These are phyloP conservation scores for Coryphaenoides rupestris DNA, from an alignment of 2,113 vertebrate genomes.

Conservation along the genomic window DNA sequence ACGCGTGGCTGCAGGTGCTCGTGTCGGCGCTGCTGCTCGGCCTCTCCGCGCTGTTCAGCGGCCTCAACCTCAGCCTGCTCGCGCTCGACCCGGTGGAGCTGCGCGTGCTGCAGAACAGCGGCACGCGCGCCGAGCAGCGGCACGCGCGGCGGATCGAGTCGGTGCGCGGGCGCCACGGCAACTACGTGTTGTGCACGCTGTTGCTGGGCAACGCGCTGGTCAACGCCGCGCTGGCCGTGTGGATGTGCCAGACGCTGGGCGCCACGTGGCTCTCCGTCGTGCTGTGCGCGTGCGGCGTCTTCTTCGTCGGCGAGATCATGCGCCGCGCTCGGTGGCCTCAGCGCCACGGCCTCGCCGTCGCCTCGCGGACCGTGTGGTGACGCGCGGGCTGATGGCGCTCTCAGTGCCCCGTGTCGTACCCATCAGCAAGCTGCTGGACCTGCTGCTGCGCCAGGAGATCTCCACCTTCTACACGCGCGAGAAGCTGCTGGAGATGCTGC, in stretches of 20 bases:
- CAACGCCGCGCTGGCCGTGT: conserved; percentile 87
- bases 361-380: conserved; percentile 90
- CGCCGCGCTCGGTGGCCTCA: conserved; percentile 93
- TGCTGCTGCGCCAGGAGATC: conserved; percentile 90
- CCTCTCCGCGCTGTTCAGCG: conserved; percentile 87
- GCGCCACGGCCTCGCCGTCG: conserved; percentile 89
- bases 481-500: conserved; percentile 89
- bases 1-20: conserved; percentile 80
- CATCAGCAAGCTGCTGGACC: conserved; percentile 90
- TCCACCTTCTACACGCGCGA: conserved; percentile 91
- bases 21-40: conserved; percentile 81
- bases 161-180: conserved; percentile 85
- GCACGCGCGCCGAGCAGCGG: conserved; percentile 85
- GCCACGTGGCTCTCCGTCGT: conserved; percentile 85
- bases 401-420: conserved; percentile 92
- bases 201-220: conserved; percentile 87
- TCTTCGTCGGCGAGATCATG: conserved; percentile 90
- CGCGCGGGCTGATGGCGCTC: conserved; percentile 87
- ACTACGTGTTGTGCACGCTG: conserved; percentile 89
- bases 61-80: conserved; percentile 86
- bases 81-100: conserved; percentile 93
- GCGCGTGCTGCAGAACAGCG: conserved; percentile 91
- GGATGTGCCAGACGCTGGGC: conserved; percentile 85
- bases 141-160: conserved; percentile 88
- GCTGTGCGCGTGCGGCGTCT: conserved; percentile 85